Percentiles rank a stretch among this genome's conserved stretches.
phyloP scores from a whole-genome alignment of 2,113 vertebrate genomes.

The Artemisiospiza belli region DNA sequence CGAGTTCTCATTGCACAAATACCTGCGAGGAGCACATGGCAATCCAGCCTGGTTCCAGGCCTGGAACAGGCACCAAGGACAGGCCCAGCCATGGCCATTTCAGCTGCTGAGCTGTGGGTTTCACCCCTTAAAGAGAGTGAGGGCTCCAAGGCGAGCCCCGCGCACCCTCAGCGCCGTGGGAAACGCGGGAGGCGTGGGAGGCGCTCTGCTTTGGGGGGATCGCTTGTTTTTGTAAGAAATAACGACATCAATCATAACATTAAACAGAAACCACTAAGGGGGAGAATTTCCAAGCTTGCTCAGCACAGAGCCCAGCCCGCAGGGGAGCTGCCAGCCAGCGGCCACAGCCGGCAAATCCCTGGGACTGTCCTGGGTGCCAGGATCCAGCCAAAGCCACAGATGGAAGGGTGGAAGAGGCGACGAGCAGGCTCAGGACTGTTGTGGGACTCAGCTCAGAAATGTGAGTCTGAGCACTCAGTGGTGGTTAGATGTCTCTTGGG shows the following conservation, averaged over 20 bases:
- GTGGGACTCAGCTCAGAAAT: background rate
- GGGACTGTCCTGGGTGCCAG: background rate
- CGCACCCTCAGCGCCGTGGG: rapidly evolving
- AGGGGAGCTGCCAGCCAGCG: background rate
- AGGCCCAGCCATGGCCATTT: background rate
- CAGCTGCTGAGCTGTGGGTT: background rate
- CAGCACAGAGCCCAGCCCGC: background rate
- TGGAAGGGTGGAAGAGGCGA: background rate
- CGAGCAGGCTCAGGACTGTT: background rate
- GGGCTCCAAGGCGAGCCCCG: background rate
- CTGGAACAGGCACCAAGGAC: background rate
- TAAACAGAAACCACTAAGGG: background rate
- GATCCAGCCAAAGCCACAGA: background rate
- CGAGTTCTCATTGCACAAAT: rapidly evolving
- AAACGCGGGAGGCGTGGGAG: background rate
- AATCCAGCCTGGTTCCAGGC: background rate
- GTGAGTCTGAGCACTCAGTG: background rate
- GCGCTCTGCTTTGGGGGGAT: background rate
- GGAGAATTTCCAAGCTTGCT: background rate
- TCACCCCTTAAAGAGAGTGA: rapidly evolving
- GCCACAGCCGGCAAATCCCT: background rate
- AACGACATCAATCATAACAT: background rate
- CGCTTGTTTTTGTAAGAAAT: background rate
- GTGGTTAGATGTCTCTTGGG: constrained; percentile 23
- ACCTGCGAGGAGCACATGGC: background rate